Evolutionary conservation across 2,113 vertebrate species (phyloP), one percentile per base, ranked within the genome.

Genomic region (Oreocharis arfaki): DNA sequence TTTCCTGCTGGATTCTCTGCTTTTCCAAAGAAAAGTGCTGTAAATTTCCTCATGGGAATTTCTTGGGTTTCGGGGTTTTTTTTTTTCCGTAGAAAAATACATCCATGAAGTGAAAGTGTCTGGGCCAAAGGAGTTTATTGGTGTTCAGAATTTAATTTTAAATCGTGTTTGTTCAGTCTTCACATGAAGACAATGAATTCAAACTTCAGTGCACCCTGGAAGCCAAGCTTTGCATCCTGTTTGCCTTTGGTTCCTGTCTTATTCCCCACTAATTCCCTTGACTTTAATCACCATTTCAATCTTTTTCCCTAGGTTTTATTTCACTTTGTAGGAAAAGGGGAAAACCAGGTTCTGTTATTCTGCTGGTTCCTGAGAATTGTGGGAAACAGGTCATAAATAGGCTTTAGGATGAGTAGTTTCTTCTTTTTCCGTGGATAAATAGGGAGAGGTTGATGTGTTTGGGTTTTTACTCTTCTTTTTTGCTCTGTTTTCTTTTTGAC

Each of bases 171-270:
- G 22, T 32, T 76, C 49, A 35, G 6, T 63, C 80, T 46, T 65
- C 32, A 33, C 14, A 17, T 4, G 16, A 65, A 61, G 23, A 22
- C 11, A 59, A 35, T 0, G 0, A 30, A 46, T 42, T 52, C 15
- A 42, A 44, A 4, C 15, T 64, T 76, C 24, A 37, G 18, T 37
- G 32, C 3, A 18, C 10, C 49, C 37, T 39, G 33, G n/a, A 53
- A 75, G 39, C 24, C 49, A 70, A 59, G 7, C 4, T 44, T 75
- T 55, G 0, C 10, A 15, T 55, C 22, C 26, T 20, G 1, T 26
- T 80, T 46, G 52, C n/a, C 27, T 61, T 74, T 53, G 61, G 39
- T 46, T 22, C 15, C n/a, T 3, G 1, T 17, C 3, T 8, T 13
- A 6, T 27, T 28, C 17, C 9, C 5, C 15, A 9, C 8, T 28